Conservation (phyloP, 2,797 vertebrate genomes). For the Leptoclinus maculatus region DNA sequence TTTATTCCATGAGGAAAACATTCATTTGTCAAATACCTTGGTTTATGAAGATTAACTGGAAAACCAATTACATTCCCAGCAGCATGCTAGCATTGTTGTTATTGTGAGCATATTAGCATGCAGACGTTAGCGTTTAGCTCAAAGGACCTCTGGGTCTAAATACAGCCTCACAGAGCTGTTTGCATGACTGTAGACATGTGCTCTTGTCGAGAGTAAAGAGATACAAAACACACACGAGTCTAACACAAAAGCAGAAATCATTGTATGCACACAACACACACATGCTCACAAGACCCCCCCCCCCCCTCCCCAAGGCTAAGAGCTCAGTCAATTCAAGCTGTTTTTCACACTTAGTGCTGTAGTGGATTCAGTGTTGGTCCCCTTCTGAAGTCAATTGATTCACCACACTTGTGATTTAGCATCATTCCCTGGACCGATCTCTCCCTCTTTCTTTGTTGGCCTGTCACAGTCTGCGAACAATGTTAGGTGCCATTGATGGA, state of each 20-base stretch:
- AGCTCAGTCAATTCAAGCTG: conserved; percentile 62
- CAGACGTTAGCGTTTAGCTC: conserved; percentile 5
- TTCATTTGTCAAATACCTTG: neutral
- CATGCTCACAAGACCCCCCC: neutral
- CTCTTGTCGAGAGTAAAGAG: neutral
- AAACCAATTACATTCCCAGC: neutral
- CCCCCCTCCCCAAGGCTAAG: conserved; percentile 27
- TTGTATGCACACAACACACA: neutral
- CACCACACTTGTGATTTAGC: conserved; percentile 42
- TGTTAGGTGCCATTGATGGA: conserved; percentile 27
- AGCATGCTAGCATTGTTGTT: neutral
- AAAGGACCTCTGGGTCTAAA: neutral
- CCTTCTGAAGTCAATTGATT: conserved; percentile 59
- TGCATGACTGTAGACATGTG: neutral
- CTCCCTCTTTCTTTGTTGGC: conserved; percentile 29
- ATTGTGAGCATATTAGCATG: neutral
- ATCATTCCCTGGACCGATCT: conserved; percentile 24
- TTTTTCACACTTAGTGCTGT: conserved; percentile 61
- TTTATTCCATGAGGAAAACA: neutral
- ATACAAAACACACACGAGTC: conserved; percentile 10
- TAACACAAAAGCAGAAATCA: conserved; percentile 31
- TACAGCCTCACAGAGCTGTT: neutral
- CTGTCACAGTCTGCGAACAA: conserved; percentile 44
- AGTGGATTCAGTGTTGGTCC: conserved; percentile 33
- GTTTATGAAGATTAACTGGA: neutral